Evolutionary conservation across 1,140 invertebrate species (phyloP).

Genomic region (Drosophila prosaltans): DNA sequence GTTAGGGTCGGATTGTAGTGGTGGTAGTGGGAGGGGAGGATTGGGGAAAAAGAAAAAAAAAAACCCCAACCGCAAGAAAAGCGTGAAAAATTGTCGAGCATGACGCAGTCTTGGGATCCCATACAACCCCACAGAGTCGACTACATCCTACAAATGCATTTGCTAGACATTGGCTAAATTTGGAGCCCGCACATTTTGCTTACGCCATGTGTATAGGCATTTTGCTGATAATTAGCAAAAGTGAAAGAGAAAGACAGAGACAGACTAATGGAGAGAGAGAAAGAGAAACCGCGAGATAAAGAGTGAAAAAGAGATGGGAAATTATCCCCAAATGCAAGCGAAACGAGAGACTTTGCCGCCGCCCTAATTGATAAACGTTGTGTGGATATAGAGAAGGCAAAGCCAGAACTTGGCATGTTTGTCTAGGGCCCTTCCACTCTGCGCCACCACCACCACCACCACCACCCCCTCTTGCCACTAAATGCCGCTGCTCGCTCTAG

Average conservation of each 20-base stretch:
- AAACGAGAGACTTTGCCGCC: slow-evolving; percentile 57
- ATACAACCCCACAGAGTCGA: slow-evolving; percentile 33
- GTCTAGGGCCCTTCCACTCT: slow-evolving; percentile 31
- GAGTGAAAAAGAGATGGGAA: neutral
- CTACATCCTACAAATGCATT: slow-evolving; percentile 51
- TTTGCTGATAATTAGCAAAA: slow-evolving; percentile 75
- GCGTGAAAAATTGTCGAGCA: slow-evolving; percentile 80
- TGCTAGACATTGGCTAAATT: slow-evolving; percentile 66
- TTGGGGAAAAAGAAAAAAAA: slow-evolving; percentile 3
- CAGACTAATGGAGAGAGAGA: neutral
- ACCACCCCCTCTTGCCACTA: neutral
- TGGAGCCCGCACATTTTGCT: slow-evolving; percentile 46
- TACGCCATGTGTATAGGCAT: slow-evolving; percentile 71
- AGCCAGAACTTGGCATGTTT: slow-evolving; percentile 26
- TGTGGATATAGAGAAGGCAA: slow-evolving; percentile 28
- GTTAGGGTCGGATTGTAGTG: neutral
- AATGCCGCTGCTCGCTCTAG: slow-evolving; percentile 52
- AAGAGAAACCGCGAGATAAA: neutral
- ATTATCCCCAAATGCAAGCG: slow-evolving; percentile 22
- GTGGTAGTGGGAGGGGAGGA: neutral
- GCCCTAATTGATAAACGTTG: slow-evolving; percentile 78
- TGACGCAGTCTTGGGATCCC: slow-evolving; percentile 63
- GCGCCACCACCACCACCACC: neutral
- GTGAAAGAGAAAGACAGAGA: slow-evolving; percentile 4
- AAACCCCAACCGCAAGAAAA: slow-evolving; percentile 59